Evolutionary conservation across 2,888 invertebrate genomes (phyloP).

Genomic region (Zaprionus bogoriensis): DNA sequence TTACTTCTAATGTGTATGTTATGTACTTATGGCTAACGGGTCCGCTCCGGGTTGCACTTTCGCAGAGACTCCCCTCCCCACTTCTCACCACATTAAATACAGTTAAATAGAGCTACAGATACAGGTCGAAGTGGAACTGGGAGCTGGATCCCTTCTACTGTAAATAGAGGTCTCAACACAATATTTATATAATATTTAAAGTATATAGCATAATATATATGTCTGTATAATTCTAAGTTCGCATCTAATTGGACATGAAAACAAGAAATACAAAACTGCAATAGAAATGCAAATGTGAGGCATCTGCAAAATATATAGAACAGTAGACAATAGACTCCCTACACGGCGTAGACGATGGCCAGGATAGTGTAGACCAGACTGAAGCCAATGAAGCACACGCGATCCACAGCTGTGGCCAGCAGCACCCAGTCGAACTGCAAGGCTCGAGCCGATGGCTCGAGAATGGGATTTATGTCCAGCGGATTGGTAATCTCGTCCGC

Average conservation of each 20-base stretch:
- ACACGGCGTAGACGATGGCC: conserved; percentile 72
- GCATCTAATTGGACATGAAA: conserved; percentile 18
- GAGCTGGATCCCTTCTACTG: background rate
- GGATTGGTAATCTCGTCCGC: conserved; percentile 54
- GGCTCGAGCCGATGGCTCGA: conserved; percentile 63
- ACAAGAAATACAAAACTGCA: conserved; percentile 28
- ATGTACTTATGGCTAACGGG: conserved; percentile 11
- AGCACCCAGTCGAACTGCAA: conserved; percentile 86
- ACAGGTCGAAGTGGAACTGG: background rate
- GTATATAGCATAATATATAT: conserved; percentile 1
- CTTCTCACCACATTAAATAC: too few species aligned
- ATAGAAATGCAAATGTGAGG: conserved; percentile 11
- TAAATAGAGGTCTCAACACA: conserved; percentile 35
- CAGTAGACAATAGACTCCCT: conserved; percentile 11
- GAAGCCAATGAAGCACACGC: conserved; percentile 85
- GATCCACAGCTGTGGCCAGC: conserved; percentile 86
- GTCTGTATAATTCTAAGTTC: conserved; percentile 42
- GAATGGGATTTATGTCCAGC: conserved; percentile 56
- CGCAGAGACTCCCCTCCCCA: too few species aligned
- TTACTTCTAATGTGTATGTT: conserved; percentile 24
- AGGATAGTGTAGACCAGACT: conserved; percentile 84
- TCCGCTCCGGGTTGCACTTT: background rate
- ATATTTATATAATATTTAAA: conserved; percentile 17
- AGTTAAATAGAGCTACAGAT: too few species aligned
- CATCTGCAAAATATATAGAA: background rate